phyloP scores from a whole-genome alignment of 1,140 invertebrate species.

The Drosophila paulistorum region DNA sequence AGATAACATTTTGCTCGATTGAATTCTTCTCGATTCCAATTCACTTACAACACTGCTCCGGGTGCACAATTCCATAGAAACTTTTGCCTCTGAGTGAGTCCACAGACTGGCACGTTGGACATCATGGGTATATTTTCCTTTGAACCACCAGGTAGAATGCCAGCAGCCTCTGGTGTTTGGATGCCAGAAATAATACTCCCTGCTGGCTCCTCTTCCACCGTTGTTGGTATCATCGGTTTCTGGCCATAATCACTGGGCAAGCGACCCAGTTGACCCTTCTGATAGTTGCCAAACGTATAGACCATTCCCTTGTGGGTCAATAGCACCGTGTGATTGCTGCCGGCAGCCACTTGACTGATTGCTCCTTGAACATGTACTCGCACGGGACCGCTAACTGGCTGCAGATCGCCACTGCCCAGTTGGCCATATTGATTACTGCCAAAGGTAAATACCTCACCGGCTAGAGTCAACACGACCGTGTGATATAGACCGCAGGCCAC shows the following conservation, averaged over 20 bases:
- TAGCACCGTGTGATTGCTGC: constrained; percentile 97
- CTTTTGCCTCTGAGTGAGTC: constrained; percentile 74
- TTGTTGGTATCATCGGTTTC: constrained; percentile 44
- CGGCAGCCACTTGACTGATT: constrained; percentile 91
- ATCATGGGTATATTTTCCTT: constrained; percentile 64
- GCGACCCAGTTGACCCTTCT: constrained; percentile 96
- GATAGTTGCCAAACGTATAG: constrained; percentile 96
- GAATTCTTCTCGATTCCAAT: no score
- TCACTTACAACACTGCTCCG: constrained; percentile 87
- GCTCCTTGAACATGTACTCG: constrained; percentile 89
- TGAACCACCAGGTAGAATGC: constrained; percentile 51
- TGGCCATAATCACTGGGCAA: constrained; percentile 78
- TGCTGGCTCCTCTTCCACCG: constrained; percentile 8
- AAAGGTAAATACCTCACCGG: constrained; percentile 92
- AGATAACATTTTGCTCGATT: no score
- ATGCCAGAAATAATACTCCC: constrained; percentile 14
- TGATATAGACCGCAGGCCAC: constrained; percentile 96
- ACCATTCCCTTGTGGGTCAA: constrained; percentile 95
- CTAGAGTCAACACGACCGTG: constrained; percentile 86
- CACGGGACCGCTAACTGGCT: constrained; percentile 89
- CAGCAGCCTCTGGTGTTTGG: constrained; percentile 23
- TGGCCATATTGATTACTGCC: constrained; percentile 98
- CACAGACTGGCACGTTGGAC: constrained; percentile 39
- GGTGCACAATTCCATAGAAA: constrained; percentile 92
- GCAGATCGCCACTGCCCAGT: constrained; percentile 93